These are phyloP conservation scores for Chelon labrosus DNA, from an alignment of 2,797 vertebrate species.

Conservation along the genomic window DNA sequence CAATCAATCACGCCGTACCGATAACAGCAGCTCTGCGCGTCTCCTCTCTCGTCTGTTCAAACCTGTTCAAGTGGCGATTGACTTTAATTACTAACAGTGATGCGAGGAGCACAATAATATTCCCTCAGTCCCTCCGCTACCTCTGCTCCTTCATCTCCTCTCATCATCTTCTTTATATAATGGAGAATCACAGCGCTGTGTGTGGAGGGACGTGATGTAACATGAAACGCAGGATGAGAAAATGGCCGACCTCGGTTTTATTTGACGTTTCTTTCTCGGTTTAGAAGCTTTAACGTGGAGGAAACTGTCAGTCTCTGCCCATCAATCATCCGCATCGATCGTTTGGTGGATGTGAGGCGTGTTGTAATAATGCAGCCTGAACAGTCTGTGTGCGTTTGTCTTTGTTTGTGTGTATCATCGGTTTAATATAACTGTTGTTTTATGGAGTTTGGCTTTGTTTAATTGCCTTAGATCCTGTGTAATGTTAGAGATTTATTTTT, in stretches of 20 bases:
- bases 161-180: slow-evolving; percentile 47
- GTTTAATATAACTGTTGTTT: slow-evolving; percentile 29
- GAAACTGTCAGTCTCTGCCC: slow-evolving; percentile 1
- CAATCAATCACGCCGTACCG: slow-evolving; percentile 62
- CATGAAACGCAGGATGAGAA: too few species aligned
- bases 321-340: slow-evolving; percentile 17
- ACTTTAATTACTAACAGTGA: slow-evolving; percentile 75
- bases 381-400: background rate
- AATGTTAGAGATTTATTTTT: slow-evolving; percentile 13
- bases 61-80: slow-evolving; percentile 71
- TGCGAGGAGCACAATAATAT: slow-evolving; percentile 67
- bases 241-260: too few species aligned
- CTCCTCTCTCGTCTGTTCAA: slow-evolving; percentile 29
- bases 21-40: slow-evolving; percentile 43
- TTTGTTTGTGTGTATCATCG: background rate
- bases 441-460: slow-evolving; percentile 33
- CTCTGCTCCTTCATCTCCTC: slow-evolving; percentile 18
- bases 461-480: slow-evolving; percentile 22
- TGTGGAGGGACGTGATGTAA: background rate
- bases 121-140: slow-evolving; percentile 49
- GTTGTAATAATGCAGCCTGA: slow-evolving; percentile 12
- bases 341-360: background rate
- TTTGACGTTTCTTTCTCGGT: too few species aligned
- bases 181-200: background rate
- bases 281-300: background rate